phyloP scores from a whole-genome alignment of 2,797 vertebrate species.

The Sebastes itinus region DNA sequence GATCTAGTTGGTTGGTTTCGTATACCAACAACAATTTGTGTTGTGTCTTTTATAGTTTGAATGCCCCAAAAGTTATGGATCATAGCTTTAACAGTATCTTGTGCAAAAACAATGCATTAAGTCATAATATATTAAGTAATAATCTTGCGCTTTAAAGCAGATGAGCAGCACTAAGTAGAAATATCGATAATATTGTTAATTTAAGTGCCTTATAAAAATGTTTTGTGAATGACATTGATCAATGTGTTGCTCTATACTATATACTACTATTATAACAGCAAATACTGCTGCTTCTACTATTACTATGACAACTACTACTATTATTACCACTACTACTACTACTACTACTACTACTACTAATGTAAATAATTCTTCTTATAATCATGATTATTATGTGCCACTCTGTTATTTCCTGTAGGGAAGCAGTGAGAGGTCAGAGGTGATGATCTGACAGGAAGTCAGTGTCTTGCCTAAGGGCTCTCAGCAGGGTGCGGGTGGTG shows the following conservation, averaged over 20 bases:
- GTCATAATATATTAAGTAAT: too few species aligned
- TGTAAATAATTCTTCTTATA: background rate
- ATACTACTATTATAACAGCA: background rate
- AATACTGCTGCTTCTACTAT: background rate
- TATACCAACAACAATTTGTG: too few species aligned
- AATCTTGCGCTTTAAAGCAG: fast-evolving
- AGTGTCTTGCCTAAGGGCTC: constrained; percentile 16
- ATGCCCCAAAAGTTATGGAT: too few species aligned
- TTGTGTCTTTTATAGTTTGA: too few species aligned
- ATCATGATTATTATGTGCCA: background rate
- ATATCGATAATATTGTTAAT: background rate
- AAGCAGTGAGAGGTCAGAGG: constrained; percentile 6
- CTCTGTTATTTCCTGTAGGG: background rate
- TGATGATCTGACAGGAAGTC: constrained; percentile 25
- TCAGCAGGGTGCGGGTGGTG: constrained; percentile 35
- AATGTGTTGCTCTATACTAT: background rate
- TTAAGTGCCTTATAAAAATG: background rate
- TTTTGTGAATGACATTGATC: background rate
- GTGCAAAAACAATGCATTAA: too few species aligned
- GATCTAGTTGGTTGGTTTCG: too few species aligned
- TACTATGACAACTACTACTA: background rate
- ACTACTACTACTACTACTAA: background rate
- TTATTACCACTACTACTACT: background rate
- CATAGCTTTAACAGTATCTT: too few species aligned
- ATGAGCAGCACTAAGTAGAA: background rate